Evolutionary conservation across 2,113 vertebrate species (phyloP), one percentile per base, ranked within the genome.

Genomic region (Progne subis): DNA sequence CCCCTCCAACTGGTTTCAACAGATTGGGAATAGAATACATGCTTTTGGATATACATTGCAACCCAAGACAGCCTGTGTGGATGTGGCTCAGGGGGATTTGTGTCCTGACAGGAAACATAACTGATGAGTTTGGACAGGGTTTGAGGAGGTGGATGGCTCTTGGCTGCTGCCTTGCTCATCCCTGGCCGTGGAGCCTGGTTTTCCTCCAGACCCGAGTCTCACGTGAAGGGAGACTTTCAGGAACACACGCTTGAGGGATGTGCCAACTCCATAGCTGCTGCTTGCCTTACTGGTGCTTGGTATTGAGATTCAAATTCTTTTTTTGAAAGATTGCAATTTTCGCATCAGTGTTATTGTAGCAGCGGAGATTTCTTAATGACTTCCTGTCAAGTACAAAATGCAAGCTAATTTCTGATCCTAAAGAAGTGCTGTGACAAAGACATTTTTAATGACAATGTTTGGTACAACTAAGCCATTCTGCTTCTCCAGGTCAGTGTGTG

Each of bases 291-390:
- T 82, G 95, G 85, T 71, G 81, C 82, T 72, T 50, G 1, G 12
- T 47, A 95, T 95, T 96, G 88, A 94, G 92, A 96, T 95, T 95
- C 88, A 95, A 96, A 95, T 95, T 69, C 64, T 39, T 49, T 52
- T 53, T 46, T 28, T 95, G 82, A 95, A 96, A 96, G 89, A 94
- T 86, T 94, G 69, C 92, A 96, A 96, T 97, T 94, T 94, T 88
- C 69, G 2, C 82, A 89, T 95, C 93, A 81, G 59, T 24, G 94
- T 86, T 89, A 93, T 78, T 96, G 87, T 94, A 90, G 82, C 70
- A 37, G 79, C 0, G 0, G 85, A 96, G 94, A 94, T 92, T 86
- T 82, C 87, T 94, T 95, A 96, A 95, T 94, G 83, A 81, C 76
- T 96, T 95, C 94, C 93, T 90, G 82, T 88, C 93, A 94, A 83